A percentile compares a stretch with the other conserved stretches of the same genome.
These are phyloP conservation scores for Platichthys flesus DNA, from an alignment of 2,113 vertebrate genomes.

Conservation along the genomic window DNA sequence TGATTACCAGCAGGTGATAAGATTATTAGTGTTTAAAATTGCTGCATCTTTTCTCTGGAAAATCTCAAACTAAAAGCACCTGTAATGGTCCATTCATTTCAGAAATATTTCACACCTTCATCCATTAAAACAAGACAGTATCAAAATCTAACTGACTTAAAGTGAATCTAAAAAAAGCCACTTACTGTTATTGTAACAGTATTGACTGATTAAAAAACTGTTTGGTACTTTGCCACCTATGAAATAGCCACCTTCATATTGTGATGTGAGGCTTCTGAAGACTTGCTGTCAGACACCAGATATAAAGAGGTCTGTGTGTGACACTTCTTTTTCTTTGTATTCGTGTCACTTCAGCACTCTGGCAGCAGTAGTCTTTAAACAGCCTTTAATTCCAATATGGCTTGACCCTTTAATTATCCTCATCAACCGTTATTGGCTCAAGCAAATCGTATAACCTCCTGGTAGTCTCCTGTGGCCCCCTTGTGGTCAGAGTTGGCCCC, in stretches of 20 bases:
- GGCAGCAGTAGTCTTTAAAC: not conserved
- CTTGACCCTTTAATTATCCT: not conserved
- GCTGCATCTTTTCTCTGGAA: too few species aligned
- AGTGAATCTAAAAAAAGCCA: not conserved
- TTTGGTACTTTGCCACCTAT: slow-evolving; percentile 25
- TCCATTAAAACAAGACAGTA: slow-evolving; percentile 8
- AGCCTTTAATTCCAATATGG: not conserved
- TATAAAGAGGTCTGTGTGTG: not conserved
- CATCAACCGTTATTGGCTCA: slow-evolving; percentile 9
- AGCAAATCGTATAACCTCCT: slow-evolving; percentile 15
- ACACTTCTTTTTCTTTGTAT: slow-evolving; percentile 12
- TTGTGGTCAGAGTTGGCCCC: slow-evolving; percentile 74
- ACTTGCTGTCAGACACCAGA: slow-evolving; percentile 2
- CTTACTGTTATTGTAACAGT: not conserved
- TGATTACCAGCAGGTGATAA: slow-evolving; percentile 15
- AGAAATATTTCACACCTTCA: not conserved
- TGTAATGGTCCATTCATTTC: not conserved
- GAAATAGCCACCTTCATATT: not conserved
- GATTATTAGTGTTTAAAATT: not conserved
- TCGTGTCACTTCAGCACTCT: not conserved
- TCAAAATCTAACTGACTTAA: not conserved
- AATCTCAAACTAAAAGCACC: not conserved
- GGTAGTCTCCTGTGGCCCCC: not conserved
- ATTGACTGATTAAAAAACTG: slow-evolving; percentile 20
- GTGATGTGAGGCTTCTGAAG: not conserved